These are phyloP conservation scores for Sitta europaea DNA, from an alignment of 2,113 vertebrate genomes.

Conservation along the genomic window DNA sequence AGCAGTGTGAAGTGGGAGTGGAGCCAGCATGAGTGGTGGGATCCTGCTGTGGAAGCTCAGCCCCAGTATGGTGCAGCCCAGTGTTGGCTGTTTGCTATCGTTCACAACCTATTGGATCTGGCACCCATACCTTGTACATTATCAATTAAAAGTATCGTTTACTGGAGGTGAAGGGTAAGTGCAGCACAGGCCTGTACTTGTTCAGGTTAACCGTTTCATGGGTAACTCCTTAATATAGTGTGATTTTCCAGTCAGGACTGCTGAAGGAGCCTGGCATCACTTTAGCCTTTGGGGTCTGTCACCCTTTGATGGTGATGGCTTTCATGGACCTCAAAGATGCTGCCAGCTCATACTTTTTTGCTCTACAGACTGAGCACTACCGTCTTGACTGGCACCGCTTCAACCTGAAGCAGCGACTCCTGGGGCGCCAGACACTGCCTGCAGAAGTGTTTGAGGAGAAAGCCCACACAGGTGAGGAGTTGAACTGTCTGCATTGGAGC, in stretches of 20 bases:
- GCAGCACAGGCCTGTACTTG: neutral
- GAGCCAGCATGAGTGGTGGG: neutral
- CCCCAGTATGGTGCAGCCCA: neutral
- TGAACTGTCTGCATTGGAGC: neutral
- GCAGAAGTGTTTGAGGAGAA: constrained; percentile 87
- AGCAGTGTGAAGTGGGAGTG: fast-evolving
- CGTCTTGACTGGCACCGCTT: constrained; percentile 96
- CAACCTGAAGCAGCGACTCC: constrained; percentile 88
- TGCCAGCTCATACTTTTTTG: neutral
- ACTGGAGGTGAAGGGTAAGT: neutral
- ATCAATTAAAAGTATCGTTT: neutral
- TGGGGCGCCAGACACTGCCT: constrained; percentile 64
- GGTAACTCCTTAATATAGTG: neutral
- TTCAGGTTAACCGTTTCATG: neutral
- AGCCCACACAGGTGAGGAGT: constrained; percentile 70
- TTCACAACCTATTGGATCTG: fast-evolving
- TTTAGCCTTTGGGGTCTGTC: neutral
- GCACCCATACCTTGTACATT: fast-evolving
- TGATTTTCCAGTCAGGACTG: neutral
- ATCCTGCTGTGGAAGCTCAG: neutral
- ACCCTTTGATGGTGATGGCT: neutral
- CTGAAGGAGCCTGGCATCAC: neutral
- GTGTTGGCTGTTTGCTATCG: neutral
- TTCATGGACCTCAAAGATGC: neutral
- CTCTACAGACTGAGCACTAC: constrained; percentile 87